Conservation (phyloP, 2,888 invertebrate genomes). For the Caenorhabditis sp. region DNA sequence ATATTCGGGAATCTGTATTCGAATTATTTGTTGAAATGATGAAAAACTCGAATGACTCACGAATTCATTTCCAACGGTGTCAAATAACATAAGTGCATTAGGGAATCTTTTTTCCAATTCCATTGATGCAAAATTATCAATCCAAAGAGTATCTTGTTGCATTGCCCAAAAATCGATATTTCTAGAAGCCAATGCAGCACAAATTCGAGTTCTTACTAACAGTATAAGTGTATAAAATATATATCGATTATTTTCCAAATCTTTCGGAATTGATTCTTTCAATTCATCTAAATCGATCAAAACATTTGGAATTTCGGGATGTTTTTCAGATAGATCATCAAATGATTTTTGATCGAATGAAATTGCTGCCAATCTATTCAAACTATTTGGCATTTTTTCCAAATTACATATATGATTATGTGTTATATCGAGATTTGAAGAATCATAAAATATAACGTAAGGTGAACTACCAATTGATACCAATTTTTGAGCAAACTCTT, state of each 20-base stretch:
- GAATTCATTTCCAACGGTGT: slow-evolving; percentile 53
- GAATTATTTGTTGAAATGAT: too few relatives aligned
- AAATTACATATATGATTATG: slow-evolving; percentile 54
- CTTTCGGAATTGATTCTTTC: slow-evolving; percentile 11
- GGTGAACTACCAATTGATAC: slow-evolving; percentile 36
- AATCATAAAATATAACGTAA: slow-evolving; percentile 50
- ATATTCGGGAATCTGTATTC: slow-evolving; percentile 46
- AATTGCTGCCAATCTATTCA: slow-evolving; percentile 34
- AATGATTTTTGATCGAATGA: slow-evolving; percentile 44
- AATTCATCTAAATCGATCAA: slow-evolving; percentile 38
- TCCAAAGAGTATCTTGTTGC: slow-evolving; percentile 57
- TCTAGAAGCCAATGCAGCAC: slow-evolving; percentile 36
- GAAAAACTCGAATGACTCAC: too few relatives aligned
- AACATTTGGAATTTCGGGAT: slow-evolving; percentile 43
- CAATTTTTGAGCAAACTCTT: slow-evolving; percentile 23
- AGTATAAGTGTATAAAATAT: slow-evolving; percentile 50
- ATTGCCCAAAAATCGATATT: slow-evolving; percentile 53
- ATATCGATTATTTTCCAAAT: slow-evolving; percentile 47
- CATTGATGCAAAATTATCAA: slow-evolving; percentile 46
- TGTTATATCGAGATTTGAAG: slow-evolving; percentile 45
- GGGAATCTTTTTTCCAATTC: slow-evolving; percentile 40
- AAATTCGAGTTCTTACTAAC: slow-evolving; percentile 37
- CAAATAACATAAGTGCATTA: slow-evolving; percentile 42
- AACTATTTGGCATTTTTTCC: slow-evolving; percentile 35
- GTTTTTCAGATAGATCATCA: slow-evolving; percentile 17